Evolutionary conservation across 1,140 invertebrate species (phyloP), one percentile per base, ranked within the genome.

Genomic region (Trichonephila inaurata): DNA sequence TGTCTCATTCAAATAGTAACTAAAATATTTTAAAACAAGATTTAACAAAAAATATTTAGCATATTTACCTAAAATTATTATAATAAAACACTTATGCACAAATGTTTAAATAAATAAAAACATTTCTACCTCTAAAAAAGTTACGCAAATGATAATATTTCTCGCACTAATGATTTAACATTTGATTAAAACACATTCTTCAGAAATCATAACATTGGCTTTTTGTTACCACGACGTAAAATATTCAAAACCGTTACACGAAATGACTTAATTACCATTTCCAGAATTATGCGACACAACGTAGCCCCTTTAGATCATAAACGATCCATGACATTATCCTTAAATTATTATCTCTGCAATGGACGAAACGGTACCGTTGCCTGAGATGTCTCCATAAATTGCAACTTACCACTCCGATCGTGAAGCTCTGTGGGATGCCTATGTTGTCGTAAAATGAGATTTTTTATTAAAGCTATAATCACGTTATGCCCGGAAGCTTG

Each of bases 391-490:
- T n/a, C 81, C 81, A 83, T 83, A 83, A 83, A 83, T 58, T 51
- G 40, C 18, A 14, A n/a, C 18, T 83, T 21, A 83, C 81, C 81
- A 83, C 81, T 44, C 40, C n/a, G 81, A 58, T 21, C 18, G 40
- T n/a, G 40, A 28, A 8, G 81, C 69, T 14, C 69, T 16, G 28
- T 16, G 24, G 69, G 69, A 5, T 14, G 1, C n/a, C 69, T 40
- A 7, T n/a, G 6, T 21, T 58, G 18, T 83, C 81, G 40, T 83
- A 83, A 83, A 83, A 83, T 44, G 33, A 51, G 81, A 83, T 83
- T 83, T 83, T 83, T 83, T 44, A 72, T 72, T 58, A 83, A 58
- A 44, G 81, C 40, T 14, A 58, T 44, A 83, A 83, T 83, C 81
- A 58, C 24, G 24, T 72, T 72, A 72, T 72, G 10, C 69, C 69